These are phyloP conservation scores for Hemithea aestivaria DNA, from an alignment of 2,888 invertebrate species.

Conservation along the genomic window DNA sequence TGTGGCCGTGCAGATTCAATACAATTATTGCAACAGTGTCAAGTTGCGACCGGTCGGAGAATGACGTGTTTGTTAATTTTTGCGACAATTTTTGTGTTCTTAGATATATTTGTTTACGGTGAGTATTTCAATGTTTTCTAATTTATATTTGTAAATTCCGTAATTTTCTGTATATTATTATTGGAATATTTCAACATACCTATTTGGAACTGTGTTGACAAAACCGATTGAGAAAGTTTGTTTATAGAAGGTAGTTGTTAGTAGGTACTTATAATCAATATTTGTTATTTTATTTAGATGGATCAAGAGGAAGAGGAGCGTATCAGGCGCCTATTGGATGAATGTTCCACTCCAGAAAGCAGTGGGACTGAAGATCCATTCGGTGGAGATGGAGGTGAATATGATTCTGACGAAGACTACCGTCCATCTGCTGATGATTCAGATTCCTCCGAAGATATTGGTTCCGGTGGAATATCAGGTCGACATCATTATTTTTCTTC, in stretches of 20 bases:
- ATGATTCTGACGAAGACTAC: conserved; percentile 9
- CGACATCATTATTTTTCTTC: not conserved
- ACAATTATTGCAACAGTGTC: not conserved
- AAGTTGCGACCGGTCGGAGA: not conserved
- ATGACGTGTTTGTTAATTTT: not conserved
- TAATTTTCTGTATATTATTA: not conserved
- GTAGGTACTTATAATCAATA: not conserved
- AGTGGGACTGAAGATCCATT: too few relatives aligned
- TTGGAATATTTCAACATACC: not conserved
- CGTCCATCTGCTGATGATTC: conserved; percentile 1
- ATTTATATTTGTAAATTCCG: not conserved
- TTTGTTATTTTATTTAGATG: not conserved
- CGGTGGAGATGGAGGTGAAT: conserved; percentile 7
- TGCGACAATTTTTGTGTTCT: not conserved
- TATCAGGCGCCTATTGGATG: not conserved
- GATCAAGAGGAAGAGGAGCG: not conserved
- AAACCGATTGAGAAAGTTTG: too few relatives aligned
- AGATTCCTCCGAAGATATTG: conserved; percentile 2
- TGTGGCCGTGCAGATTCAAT: not conserved
- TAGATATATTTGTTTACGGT: not conserved
- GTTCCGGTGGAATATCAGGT: not conserved
- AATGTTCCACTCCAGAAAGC: too few relatives aligned
- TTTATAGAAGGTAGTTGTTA: too few relatives aligned
- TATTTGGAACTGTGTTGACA: not conserved
- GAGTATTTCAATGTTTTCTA: not conserved